Percentiles rank a stretch among this genome's conserved stretches.
These are phyloP conservation scores for Atrina japonica DNA, from an alignment of 2,888 invertebrate genomes.

Conservation along the genomic window DNA sequence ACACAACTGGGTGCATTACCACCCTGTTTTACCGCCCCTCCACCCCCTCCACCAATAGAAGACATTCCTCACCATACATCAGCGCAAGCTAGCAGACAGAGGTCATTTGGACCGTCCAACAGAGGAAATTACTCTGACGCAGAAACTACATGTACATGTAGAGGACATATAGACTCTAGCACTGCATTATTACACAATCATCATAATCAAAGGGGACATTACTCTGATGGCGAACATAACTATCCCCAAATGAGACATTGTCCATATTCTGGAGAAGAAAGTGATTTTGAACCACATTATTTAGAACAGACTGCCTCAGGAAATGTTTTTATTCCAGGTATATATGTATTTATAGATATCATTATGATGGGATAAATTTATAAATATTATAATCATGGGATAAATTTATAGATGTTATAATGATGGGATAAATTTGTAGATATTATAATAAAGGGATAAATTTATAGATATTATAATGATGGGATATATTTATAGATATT, in stretches of 20 bases:
- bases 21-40: slow-evolving; percentile 66
- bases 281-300: slow-evolving; percentile 75
- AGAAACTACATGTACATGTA: slow-evolving; percentile 57
- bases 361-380: too few species aligned
- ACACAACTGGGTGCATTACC: slow-evolving; percentile 69
- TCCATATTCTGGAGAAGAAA: slow-evolving; percentile 71
- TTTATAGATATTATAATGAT: too few species aligned
- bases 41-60: slow-evolving; percentile 76
- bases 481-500: too few species aligned
- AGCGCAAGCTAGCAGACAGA: slow-evolving; percentile 66
- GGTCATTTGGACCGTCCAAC: slow-evolving; percentile 71
- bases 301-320: slow-evolving; percentile 74
- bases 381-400: too few species aligned
- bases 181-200: slow-evolving; percentile 31
- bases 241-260: slow-evolving; percentile 42
- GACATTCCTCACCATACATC: slow-evolving; percentile 75
- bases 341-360: slow-evolving; percentile 9
- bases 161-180: slow-evolving; percentile 40
- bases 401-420: too few species aligned
- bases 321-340: slow-evolving; percentile 71
- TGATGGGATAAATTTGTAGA: too few species aligned
- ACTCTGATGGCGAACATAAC: slow-evolving; percentile 50
- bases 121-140: slow-evolving; percentile 73
- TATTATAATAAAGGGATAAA: too few species aligned
- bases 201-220: slow-evolving; percentile 49